Conservation (phyloP, 2,113 vertebrate genomes). For the Octodon degus region DNA sequence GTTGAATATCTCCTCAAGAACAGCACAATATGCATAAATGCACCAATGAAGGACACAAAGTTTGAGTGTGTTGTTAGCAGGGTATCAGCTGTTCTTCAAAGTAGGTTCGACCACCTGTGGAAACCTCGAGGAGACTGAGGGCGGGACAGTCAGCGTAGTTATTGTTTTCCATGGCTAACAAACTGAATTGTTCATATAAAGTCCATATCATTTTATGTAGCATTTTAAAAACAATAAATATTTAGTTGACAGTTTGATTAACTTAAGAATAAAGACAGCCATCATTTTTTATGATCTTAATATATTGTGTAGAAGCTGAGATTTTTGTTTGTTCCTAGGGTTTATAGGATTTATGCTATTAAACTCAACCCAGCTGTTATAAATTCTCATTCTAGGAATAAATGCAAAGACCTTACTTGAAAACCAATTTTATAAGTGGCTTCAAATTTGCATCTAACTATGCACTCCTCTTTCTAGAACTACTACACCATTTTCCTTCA, state of each 20-base stretch:
- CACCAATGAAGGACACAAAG: not conserved
- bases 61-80: not conserved
- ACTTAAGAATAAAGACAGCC: conserved; percentile 68
- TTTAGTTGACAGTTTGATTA: conserved; percentile 68
- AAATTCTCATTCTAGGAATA: conserved; percentile 40
- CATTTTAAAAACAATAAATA: conserved; percentile 53
- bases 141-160: not conserved
- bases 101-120: not conserved
- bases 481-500: not conserved
- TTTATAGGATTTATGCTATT: conserved; percentile 53
- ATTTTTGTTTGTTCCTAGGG: conserved; percentile 57
- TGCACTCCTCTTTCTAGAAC: not conserved
- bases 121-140: not conserved
- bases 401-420: conserved; percentile 31
- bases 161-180: conserved; percentile 23
- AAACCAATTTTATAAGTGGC: conserved; percentile 11
- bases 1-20: not conserved
- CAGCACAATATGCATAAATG: not conserved
- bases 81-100: not conserved
- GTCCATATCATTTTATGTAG: conserved; percentile 49
- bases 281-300: conserved; percentile 54
- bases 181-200: conserved; percentile 24
- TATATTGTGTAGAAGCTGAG: not conserved
- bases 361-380: conserved; percentile 48
- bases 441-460: conserved; percentile 1